phyloP scores from a whole-genome alignment of 1,140 invertebrate genomes.

The Pogonomyrmex barbatus region DNA sequence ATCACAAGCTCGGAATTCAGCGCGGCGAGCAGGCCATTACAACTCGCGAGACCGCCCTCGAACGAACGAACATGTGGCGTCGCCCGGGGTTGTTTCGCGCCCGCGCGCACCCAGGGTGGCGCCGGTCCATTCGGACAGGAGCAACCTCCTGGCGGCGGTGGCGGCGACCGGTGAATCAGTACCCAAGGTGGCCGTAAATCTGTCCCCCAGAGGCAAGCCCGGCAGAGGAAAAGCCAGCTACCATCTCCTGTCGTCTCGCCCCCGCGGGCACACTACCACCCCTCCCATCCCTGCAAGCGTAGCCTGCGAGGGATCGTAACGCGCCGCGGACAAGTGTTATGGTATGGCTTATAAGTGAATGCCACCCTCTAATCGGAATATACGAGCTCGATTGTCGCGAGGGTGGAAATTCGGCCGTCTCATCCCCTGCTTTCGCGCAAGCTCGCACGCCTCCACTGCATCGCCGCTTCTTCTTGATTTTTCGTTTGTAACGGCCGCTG shows the following conservation, averaged over 20 bases:
- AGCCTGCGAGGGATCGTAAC: constrained; percentile 82
- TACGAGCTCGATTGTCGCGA: constrained; percentile 85
- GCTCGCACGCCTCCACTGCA: too few relatives aligned
- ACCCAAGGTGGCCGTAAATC: constrained; percentile 86
- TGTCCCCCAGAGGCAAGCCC: constrained; percentile 78
- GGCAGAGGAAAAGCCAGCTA: constrained; percentile 56
- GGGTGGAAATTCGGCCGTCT: constrained; percentile 66
- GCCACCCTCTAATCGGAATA: constrained; percentile 86
- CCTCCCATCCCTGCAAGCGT: constrained; percentile 18
- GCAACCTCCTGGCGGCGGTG: constrained; percentile 64
- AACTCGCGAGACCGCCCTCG: constrained; percentile 58
- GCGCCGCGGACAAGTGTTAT: constrained; percentile 86
- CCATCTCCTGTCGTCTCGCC: constrained; percentile 46
- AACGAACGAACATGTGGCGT: constrained; percentile 83
- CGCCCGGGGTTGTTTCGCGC: constrained; percentile 66
- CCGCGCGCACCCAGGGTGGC: constrained; percentile 56
- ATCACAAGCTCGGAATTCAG: constrained; percentile 78
- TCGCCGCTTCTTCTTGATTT: constrained; percentile 33
- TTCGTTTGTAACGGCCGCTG: constrained; percentile 33
- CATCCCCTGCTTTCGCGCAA: background rate
- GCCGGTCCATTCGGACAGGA: constrained; percentile 69
- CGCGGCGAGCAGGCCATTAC: constrained; percentile 45
- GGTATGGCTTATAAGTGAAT: constrained; percentile 86
- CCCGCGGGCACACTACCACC: constrained; percentile 24
- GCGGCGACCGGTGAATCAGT: constrained; percentile 83